Evolutionary conservation across 1,140 invertebrate species (phyloP), one percentile per base, ranked within the genome.

Genomic region (Drosophila micromelanica): DNA sequence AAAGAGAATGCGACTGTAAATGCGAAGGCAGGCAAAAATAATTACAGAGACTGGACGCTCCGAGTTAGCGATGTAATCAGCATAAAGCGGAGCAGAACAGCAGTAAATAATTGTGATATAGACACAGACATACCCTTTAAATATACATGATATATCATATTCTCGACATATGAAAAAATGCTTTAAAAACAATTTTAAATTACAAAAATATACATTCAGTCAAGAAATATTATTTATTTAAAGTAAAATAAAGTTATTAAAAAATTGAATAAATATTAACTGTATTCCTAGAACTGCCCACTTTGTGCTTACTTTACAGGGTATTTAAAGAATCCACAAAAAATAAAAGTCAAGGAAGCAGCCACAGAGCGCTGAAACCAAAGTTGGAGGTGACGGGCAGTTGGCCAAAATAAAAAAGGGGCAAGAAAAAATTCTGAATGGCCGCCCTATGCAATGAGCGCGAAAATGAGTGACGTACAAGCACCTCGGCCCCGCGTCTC

Each of bases 21-120:
- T 42, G 57, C 15, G 78, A 78, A 40, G 70, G 80, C 65, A 68
- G 67, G 63, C 75, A 65, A 49, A 78, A 82, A 81, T 84, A 84
- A 84, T 84, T 84, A 80, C 81, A 80, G 73, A 56, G 68, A 86
- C 81, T 80, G 77, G 59, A 64, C 72, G 68, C 15, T 15, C 15
- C 49, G 35, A 54, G 67, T 65, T 69, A 56, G 60, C 78, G 80
- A 85, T 80, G 82, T 81, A 87, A 85, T 85, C 80, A 86, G 78
- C 69, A 63, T 73, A 67, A 68, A 81, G 51, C 35, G 52, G 48
- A 40, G 7, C 43, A 12, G 17, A 57, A 27, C 3, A 15, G 20
- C 51, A 46, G 20, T 38, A 55, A 15, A 11, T 12, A 1, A 27
- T 12, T 23, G 11, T 54, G 11, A 54, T 38, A 3, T 7, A 17